A percentile compares a stretch with the other conserved stretches of the same genome.
phyloP scores from a whole-genome alignment of 2,113 vertebrate species.

The Panthera tigris region DNA sequence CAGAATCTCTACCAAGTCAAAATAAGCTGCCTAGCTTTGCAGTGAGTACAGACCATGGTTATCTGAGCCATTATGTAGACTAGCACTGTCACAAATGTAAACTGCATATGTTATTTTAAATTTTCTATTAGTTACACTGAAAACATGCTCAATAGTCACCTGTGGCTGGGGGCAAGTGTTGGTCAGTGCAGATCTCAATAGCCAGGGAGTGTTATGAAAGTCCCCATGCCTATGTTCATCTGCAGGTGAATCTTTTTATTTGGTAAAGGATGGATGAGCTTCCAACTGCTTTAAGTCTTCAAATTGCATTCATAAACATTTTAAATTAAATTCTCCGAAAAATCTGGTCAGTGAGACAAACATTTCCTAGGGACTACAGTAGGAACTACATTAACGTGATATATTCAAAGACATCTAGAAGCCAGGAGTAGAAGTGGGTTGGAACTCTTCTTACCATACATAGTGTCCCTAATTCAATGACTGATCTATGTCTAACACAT shows the following conservation, averaged over 20 bases:
- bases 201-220: not conserved
- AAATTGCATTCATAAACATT: not conserved
- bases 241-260: not conserved
- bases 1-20: not conserved
- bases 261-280: not conserved
- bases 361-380: not conserved
- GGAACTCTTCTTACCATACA: not conserved
- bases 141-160: not conserved
- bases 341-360: not conserved
- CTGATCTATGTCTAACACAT: not conserved
- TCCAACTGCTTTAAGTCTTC: not conserved
- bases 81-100: not conserved
- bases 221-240: not conserved
- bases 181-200: not conserved
- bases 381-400: not conserved
- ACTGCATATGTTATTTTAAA: not conserved
- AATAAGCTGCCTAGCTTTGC: not conserved
- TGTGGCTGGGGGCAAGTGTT: not conserved
- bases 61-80: not conserved
- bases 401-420: not conserved
- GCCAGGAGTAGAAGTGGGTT: not conserved
- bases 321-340: not conserved
- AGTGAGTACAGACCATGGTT: not conserved
- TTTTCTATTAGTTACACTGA: not conserved
- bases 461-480: not conserved